A percentile compares a stretch with the other conserved stretches of the same genome.
These are phyloP conservation scores for Agonopterix arenella DNA, from an alignment of 2,888 invertebrate species.

Conservation along the genomic window DNA sequence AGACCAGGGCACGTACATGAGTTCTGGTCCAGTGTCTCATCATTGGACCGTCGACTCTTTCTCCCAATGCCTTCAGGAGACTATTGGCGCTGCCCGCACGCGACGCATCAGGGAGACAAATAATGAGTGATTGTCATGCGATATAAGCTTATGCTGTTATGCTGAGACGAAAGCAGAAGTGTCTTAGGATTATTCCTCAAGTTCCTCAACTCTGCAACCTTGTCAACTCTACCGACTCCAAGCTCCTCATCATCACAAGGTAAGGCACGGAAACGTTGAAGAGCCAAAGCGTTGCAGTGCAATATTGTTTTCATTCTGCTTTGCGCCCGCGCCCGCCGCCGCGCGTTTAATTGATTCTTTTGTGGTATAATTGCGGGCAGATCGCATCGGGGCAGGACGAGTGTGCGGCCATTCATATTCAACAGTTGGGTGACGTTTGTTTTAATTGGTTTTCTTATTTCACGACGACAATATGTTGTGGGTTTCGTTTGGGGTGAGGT, in stretches of 20 bases:
- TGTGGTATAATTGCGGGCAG: constrained; percentile 59
- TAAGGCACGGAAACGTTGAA: constrained; percentile 49
- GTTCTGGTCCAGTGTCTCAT: no score
- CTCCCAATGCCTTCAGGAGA: no score
- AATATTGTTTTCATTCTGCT: constrained; percentile 59
- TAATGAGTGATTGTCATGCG: no score
- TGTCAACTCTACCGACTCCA: constrained; percentile 23
- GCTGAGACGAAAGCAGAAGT: no score
- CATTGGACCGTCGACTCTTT: no score
- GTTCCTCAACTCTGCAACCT: no score
- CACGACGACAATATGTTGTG: constrained; percentile 19
- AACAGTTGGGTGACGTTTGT: constrained; percentile 45
- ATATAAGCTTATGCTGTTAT: no score
- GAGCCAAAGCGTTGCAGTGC: constrained; percentile 48
- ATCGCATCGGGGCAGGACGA: constrained; percentile 44
- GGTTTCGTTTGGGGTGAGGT: background rate
- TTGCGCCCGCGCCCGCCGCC: constrained; percentile 19
- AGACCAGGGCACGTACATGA: no score
- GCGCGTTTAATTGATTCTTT: constrained; percentile 65
- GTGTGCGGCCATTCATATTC: constrained; percentile 41
- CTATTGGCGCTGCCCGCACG: no score
- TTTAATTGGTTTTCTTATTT: constrained; percentile 54
- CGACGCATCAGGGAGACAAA: no score
- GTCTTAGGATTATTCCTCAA: no score
- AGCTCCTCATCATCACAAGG: constrained; percentile 30